Evolutionary conservation across 2,888 invertebrate genomes (phyloP).

Genomic region (Heliconius sara): DNA sequence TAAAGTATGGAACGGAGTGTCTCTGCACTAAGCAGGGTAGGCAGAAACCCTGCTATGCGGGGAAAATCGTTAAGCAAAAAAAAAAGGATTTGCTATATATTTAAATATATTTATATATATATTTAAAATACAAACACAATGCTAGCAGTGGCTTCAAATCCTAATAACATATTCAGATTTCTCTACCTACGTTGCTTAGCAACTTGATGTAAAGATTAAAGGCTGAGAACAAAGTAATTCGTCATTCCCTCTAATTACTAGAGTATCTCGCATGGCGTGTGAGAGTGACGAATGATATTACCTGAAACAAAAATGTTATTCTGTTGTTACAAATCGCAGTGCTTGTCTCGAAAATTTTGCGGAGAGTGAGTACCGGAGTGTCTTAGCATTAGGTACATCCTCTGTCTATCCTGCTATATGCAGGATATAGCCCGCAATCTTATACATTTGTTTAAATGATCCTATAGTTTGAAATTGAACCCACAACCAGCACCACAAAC

Average conservation of each 20-base stretch:
- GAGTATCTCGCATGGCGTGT: background rate
- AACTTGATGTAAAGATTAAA: conserved; percentile 5
- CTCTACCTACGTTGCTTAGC: background rate
- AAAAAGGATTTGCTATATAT: too few species aligned
- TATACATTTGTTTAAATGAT: background rate
- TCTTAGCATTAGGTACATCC: too few species aligned
- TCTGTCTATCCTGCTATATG: background rate
- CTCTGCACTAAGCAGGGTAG: too few species aligned
- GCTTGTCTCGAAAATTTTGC: too few species aligned
- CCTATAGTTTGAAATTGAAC: background rate
- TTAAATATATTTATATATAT: too few species aligned
- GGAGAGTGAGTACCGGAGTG: too few species aligned
- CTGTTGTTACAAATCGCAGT: background rate
- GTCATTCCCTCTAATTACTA: conserved; percentile 9
- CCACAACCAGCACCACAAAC: background rate
- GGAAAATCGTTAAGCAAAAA: too few species aligned
- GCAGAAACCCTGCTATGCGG: too few species aligned
- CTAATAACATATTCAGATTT: background rate
- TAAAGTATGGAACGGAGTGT: too few species aligned
- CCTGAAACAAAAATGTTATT: background rate
- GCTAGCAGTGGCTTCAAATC: background rate
- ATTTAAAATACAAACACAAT: background rate
- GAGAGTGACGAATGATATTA: background rate
- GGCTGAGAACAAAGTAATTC: conserved; percentile 1
- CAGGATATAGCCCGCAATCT: background rate